Evolutionary conservation across 2,113 vertebrate genomes (phyloP).

Genomic region (Camelus dromedarius): DNA sequence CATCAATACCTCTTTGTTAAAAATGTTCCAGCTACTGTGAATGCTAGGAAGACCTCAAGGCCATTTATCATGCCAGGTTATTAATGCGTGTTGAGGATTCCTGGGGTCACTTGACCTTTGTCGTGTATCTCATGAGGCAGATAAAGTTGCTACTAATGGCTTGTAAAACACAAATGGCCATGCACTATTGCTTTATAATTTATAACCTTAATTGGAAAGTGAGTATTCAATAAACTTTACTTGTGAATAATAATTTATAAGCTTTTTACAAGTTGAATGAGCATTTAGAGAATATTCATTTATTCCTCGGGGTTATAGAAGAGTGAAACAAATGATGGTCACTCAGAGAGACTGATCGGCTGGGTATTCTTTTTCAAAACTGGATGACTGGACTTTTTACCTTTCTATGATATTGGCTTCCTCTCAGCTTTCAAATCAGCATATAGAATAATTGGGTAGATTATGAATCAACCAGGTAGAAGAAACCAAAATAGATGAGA

Average conservation of each 20-base stretch:
- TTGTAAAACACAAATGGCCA: conserved; percentile 46
- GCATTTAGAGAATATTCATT: neutral
- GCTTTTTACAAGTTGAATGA: conserved; percentile 52
- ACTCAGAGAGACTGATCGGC: neutral
- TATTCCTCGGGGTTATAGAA: neutral
- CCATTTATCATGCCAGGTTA: neutral
- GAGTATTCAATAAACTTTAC: conserved; percentile 61
- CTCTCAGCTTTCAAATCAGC: neutral
- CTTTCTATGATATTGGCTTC: neutral
- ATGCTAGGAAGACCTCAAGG: conserved; percentile 29
- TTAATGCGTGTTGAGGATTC: neutral
- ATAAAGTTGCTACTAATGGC: conserved; percentile 59
- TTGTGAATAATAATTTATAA: conserved; percentile 49
- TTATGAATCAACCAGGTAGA: neutral
- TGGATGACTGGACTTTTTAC: neutral
- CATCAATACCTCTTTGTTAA: conserved; percentile 4
- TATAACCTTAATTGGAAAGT: conserved; percentile 58
- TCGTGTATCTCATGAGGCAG: neutral
- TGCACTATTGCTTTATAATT: conserved; percentile 49
- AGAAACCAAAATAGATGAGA: neutral
- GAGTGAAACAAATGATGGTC: neutral
- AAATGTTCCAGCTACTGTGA: neutral
- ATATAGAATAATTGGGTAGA: neutral
- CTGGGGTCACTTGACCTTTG: conserved; percentile 41
- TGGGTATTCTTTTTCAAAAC: conserved; percentile 21